Evolutionary conservation across 2,888 invertebrate genomes (phyloP), one percentile per base, ranked within the genome.

Genomic region (Eupeodes latifasciatus): DNA sequence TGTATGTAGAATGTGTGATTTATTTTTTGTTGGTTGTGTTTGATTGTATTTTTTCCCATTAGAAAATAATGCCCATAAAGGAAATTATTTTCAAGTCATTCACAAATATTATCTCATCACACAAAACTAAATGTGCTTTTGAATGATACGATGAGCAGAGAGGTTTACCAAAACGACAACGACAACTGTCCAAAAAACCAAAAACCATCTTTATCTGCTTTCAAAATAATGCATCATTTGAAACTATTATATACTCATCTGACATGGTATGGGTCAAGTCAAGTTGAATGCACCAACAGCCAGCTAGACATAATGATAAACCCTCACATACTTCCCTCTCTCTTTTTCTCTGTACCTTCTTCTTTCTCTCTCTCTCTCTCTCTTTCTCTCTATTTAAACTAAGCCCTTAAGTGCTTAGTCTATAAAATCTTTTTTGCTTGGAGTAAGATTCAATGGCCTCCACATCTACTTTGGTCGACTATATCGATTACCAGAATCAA

Each of bases 401-500:
- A 1, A 62, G 74, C 55, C 74, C 57, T 69, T 27, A 79, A 83
- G 34, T 76, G 59, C 59, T 71, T 66, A 61, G 61, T 79, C 69
- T 49, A 85, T 74, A 75, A 83, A 78, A 71, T 59, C 64, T 62
- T 51, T 75, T 82, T 19, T 77, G 55, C 66, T 66, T 44, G 27
- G 14, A 44, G 75, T 7, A 2, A 53, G 53, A 51, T 61, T 61
- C 66, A 44, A 40, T 53, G 44, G 55, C 6, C 55, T 27, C 40
- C 40, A 40, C 5, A 19, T 66, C 47, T 66, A 14, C 59, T 27
- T 44, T n/a, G 57, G 49, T 11, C 53, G 61, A 57, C 74, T 27
- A 10, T 53, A 83, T 79, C 57, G 79, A 79, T 83, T 59, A 59
- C 19, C 57, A 69, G 51, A 86, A 79, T 83, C 74, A 5, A 40